phyloP scores from a whole-genome alignment of 2,888 invertebrate genomes.

The Drosophila lutescens region DNA sequence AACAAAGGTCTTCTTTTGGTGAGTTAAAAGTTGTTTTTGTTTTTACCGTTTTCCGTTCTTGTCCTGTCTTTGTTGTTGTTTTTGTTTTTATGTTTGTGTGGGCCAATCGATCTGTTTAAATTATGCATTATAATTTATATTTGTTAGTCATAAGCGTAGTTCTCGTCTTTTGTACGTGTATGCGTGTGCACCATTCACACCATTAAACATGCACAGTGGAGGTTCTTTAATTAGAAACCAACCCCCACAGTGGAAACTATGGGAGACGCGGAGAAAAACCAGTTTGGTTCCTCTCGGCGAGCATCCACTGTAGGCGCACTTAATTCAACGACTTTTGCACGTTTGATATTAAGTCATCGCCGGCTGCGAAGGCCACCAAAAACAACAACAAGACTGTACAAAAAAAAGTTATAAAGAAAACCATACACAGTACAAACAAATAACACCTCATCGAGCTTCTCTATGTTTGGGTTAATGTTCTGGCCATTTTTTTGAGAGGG shows the following conservation, averaged over 20 bases:
- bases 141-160: slow-evolving; percentile 35
- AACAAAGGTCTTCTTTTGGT: slow-evolving; percentile 21
- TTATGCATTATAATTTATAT: slow-evolving; percentile 34
- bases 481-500: slow-evolving; percentile 34
- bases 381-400: slow-evolving; percentile 21
- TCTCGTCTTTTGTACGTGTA: not conserved
- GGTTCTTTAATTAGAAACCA: slow-evolving; percentile 34
- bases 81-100: slow-evolving; percentile 12
- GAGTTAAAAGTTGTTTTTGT: slow-evolving; percentile 39
- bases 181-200: slow-evolving; percentile 10
- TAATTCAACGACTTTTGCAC: slow-evolving; percentile 20
- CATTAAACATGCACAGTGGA: slow-evolving; percentile 27
- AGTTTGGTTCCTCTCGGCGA: slow-evolving; percentile 35
- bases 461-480: slow-evolving; percentile 23
- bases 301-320: slow-evolving; percentile 40
- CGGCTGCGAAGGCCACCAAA: slow-evolving; percentile 8
- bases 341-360: slow-evolving; percentile 43
- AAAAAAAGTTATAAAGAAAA: not conserved
- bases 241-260: slow-evolving; percentile 15
- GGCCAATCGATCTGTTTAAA: slow-evolving; percentile 43
- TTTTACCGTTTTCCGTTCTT: slow-evolving; percentile 36
- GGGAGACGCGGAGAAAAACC: slow-evolving; percentile 12
- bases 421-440: slow-evolving; percentile 6
- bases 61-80: slow-evolving; percentile 20
- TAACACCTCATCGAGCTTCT: slow-evolving; percentile 22